phyloP scores from a whole-genome alignment of 2,113 vertebrate genomes.

The Spea multiplicata region DNA sequence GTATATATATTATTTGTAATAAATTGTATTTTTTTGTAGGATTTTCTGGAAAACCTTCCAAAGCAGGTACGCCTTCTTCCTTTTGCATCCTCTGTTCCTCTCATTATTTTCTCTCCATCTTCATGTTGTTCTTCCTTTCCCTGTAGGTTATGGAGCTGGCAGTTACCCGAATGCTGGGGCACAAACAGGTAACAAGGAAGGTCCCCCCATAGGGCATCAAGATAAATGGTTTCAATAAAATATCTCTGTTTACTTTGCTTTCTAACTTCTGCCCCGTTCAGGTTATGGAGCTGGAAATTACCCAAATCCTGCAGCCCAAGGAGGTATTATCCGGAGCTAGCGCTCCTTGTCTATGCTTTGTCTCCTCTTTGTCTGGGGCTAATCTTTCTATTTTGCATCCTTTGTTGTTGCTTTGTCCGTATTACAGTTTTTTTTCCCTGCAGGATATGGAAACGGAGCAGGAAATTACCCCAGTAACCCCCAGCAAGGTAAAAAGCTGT shows the following conservation, averaged over 20 bases:
- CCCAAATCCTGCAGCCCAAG: constrained; percentile 1
- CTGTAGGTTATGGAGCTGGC: constrained; percentile 2
- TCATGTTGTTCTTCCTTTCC: not conserved
- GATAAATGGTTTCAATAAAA: no score
- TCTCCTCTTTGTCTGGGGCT: no score
- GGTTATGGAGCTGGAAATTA: not conserved
- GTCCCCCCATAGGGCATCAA: no score
- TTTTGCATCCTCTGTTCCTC: not conserved
- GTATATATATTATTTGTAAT: no score
- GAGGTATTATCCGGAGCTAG: not conserved
- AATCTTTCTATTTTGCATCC: no score
- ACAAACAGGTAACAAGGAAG: not conserved
- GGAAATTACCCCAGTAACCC: not conserved
- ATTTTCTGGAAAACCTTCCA: not conserved
- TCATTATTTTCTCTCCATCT: not conserved
- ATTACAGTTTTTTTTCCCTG: not conserved
- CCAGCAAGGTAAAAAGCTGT: not conserved
- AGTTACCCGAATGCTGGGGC: not conserved
- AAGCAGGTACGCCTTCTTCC: not conserved
- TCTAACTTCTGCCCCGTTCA: not conserved
- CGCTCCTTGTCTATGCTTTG: no score
- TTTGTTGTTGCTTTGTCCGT: no score
- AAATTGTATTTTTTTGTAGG: not conserved
- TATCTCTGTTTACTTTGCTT: no score
- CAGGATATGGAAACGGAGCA: constrained; percentile 15